phyloP scores from a whole-genome alignment of 2,113 vertebrate species.

The Clupea harengus region DNA sequence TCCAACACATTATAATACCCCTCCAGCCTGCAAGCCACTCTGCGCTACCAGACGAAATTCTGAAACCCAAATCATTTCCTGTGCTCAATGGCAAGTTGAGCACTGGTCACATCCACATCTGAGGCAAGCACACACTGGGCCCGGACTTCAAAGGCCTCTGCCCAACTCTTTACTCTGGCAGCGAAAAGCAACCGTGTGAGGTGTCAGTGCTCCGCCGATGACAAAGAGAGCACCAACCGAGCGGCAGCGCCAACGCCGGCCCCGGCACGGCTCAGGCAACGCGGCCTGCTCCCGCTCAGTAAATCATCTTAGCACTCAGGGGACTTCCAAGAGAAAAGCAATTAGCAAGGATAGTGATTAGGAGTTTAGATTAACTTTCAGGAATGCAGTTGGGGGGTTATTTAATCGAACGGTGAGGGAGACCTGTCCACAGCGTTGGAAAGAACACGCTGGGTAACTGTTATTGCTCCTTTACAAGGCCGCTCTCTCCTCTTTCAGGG shows the following conservation, averaged over 20 bases:
- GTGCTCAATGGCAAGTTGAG: background rate
- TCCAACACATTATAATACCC: background rate
- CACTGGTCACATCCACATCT: background rate
- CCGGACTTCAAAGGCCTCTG: background rate
- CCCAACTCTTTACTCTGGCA: slow-evolving; percentile 4
- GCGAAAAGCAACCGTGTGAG: background rate
- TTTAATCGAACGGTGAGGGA: slow-evolving; percentile 26
- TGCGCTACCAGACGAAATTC: background rate
- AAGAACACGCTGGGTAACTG: background rate
- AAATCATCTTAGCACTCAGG: slow-evolving; percentile 44
- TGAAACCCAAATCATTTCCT: background rate
- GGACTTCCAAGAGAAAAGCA: slow-evolving; percentile 46
- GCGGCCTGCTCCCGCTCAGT: slow-evolving; percentile 17
- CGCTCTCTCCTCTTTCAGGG: background rate
- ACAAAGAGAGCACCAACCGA: background rate
- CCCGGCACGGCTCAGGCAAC: background rate
- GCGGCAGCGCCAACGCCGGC: too few relatives aligned
- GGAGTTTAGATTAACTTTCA: slow-evolving; percentile 45
- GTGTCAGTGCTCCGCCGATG: background rate
- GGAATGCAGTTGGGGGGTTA: slow-evolving; percentile 38
- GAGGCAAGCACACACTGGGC: background rate
- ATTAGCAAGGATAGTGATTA: slow-evolving; percentile 50
- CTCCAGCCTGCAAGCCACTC: background rate
- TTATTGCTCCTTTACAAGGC: slow-evolving; percentile 6
- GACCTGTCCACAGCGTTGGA: background rate